Evolutionary conservation across 2,797 vertebrate species (phyloP).

Genomic region (Psittacula derbiana): DNA sequence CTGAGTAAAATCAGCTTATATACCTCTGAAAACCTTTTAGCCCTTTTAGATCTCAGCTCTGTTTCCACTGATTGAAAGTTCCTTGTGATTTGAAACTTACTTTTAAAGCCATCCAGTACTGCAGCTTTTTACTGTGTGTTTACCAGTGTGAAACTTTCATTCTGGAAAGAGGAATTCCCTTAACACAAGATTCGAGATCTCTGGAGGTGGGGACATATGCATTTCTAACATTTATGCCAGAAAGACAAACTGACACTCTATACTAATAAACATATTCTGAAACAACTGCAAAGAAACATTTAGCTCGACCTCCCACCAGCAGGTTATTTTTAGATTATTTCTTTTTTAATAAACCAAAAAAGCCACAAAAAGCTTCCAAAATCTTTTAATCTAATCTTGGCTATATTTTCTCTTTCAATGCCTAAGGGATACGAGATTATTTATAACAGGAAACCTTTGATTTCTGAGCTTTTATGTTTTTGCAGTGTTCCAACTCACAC

Average conservation of each 20-base stretch:
- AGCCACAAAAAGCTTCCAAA: background rate
- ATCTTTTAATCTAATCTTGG: conserved; percentile 64
- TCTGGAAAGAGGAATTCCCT: background rate
- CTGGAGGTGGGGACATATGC: background rate
- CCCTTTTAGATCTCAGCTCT: background rate
- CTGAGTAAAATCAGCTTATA: background rate
- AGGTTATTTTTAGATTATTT: conserved; percentile 51
- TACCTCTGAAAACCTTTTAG: background rate
- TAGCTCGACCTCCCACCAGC: background rate
- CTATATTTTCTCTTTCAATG: conserved; percentile 55
- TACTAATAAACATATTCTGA: background rate
- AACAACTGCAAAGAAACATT: background rate
- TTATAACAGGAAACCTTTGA: conserved; percentile 82
- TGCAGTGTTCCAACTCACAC: background rate
- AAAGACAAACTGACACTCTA: background rate
- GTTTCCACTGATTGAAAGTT: background rate
- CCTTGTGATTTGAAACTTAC: background rate
- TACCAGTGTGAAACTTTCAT: background rate
- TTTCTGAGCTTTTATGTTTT: conserved; percentile 60
- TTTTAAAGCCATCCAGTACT: background rate
- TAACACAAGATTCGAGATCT: background rate
- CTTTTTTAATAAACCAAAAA: background rate
- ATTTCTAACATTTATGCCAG: background rate
- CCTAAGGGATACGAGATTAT: conserved; percentile 69
- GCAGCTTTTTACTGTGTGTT: background rate